phyloP scores from a whole-genome alignment of 2,113 vertebrate genomes.

The Camelus bactrianus region DNA sequence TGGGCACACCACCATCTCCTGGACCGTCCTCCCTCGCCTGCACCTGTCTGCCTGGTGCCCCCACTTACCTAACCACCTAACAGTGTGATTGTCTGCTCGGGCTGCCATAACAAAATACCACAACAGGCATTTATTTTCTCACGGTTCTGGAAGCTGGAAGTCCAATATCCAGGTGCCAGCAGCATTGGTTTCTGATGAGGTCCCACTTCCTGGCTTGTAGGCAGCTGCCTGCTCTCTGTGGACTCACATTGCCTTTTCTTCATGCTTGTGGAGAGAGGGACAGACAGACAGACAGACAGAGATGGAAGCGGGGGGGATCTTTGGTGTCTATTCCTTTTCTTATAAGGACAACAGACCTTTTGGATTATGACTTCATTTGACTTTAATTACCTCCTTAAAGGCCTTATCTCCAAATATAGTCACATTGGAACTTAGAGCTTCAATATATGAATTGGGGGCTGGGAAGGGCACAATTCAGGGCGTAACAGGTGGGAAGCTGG shows the following conservation, averaged over 20 bases:
- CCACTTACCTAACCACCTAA: too few species aligned
- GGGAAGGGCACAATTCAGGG: background rate
- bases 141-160: background rate
- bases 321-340: background rate
- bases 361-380: background rate
- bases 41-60: too few species aligned
- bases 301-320: too few species aligned
- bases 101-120: background rate
- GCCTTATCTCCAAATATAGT: background rate
- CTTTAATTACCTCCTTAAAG: background rate
- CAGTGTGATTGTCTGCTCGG: too few species aligned
- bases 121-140: background rate
- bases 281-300: too few species aligned
- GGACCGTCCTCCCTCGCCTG: too few species aligned
- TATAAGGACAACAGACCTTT: background rate
- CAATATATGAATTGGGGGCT: background rate
- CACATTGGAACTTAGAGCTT: background rate
- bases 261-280: too few species aligned
- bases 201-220: background rate
- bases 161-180: background rate
- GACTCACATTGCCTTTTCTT: background rate
- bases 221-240: fast-evolving
- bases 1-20: too few species aligned
- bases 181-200: background rate
- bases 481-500: background rate